Evolutionary conservation across 1,140 invertebrate species (phyloP), one percentile per base, ranked within the genome.

Genomic region (Eufriesea mexicana): DNA sequence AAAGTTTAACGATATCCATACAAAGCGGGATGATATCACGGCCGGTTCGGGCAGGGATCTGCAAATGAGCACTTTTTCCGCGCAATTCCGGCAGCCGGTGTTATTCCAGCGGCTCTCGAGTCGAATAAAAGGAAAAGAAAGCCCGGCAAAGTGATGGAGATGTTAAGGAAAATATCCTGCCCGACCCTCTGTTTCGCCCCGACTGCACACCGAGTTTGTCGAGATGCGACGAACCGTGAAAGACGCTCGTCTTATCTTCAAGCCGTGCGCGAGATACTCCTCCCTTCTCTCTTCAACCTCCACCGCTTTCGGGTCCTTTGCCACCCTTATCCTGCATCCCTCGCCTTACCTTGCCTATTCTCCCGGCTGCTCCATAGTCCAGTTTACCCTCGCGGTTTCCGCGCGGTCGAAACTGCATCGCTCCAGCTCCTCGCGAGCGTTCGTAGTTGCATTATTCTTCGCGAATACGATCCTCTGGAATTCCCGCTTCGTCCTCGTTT

Each of bases 61-160:
- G 59, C 84, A 89, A 90, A 89, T 89, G 88, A 89, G 85, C 84
- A 84, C 83, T 87, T 89, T 87, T 90, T 87, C 84, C 88, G 42
- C 70, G 84, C 84, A 86, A 89, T 89, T 87, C 85, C 80, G 72
- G 51, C 73, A 57, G 78, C 47, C 77, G 62, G 68, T 81, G 77
- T 86, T 83, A 86, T 89, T 81, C 79, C 71, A 68, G 54, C 70
- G 64, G 54, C 5, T 9, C 14, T n/a, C 35, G 68, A 61, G 67
- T 61, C 45, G 75, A 88, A 88, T 88, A 78, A 84, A 84, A 86
- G 71, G 74, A 80, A 77, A 84, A 84, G 85, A 84, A 80, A 73
- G 10, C 47, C 61, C 35, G 57, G 67, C 55, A 51, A 67, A 79
- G 82, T 67, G 75, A 83, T 80, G 71, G 75, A 79, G 74, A 82